A percentile compares a stretch with the other conserved stretches of the same genome.
Conservation (phyloP, 2,797 vertebrate genomes). For the Phrynocephalus guinanensis region DNA sequence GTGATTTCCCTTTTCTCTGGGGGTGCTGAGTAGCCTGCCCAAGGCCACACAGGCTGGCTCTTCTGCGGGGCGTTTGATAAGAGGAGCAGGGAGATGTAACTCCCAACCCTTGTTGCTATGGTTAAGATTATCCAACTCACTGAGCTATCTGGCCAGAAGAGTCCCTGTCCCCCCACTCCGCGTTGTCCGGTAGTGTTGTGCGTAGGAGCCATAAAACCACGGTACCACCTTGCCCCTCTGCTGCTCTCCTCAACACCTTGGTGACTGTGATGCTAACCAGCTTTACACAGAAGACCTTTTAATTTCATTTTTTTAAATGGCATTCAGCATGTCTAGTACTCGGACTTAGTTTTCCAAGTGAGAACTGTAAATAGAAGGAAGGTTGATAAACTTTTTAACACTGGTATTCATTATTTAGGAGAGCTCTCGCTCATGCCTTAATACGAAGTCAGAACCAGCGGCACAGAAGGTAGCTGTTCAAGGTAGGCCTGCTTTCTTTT, state of each 20-base stretch:
- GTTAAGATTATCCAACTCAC: no score
- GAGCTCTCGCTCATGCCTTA: constrained; percentile 60
- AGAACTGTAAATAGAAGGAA: background rate
- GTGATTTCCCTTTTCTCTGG: no score
- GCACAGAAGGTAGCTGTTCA: constrained; percentile 84
- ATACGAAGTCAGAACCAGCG: constrained; percentile 73
- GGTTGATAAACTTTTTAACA: constrained; percentile 9
- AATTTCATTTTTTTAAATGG: background rate
- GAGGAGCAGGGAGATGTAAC: no score
- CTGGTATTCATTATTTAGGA: constrained; percentile 74
- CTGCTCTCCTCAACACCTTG: accelerated
- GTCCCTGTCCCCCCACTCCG: no score
- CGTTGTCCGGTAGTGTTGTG: background rate
- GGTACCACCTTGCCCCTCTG: background rate
- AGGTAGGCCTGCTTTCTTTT: constrained; percentile 79
- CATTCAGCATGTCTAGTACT: background rate
- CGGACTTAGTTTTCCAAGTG: background rate
- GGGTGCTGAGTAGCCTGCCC: no score
- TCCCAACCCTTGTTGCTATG: no score
- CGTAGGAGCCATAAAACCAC: background rate
- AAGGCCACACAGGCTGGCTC: no score
- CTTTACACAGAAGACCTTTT: background rate
- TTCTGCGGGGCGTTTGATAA: no score
- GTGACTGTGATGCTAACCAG: background rate
- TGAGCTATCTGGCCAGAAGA: no score